phyloP scores from a whole-genome alignment of 2,113 vertebrate species.

The Aythya baeri region DNA sequence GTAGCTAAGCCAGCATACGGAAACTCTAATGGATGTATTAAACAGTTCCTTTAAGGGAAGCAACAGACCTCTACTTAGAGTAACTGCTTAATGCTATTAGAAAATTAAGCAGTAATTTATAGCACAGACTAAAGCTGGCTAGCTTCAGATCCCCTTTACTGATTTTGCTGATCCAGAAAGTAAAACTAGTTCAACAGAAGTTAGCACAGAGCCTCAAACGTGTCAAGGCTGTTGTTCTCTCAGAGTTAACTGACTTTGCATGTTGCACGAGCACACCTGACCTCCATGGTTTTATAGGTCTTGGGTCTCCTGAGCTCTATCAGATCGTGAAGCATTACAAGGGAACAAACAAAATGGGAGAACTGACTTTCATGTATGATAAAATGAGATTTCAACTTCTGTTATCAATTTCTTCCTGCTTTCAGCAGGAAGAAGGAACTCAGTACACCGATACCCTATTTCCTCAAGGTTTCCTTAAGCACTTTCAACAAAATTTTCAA shows the following conservation, averaged over 20 bases:
- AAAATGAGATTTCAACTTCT: background rate
- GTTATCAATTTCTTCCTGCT: background rate
- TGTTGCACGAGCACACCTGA: background rate
- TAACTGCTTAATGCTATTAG: slow-evolving; percentile 32
- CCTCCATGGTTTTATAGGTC: background rate
- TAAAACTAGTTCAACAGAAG: background rate
- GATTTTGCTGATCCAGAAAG: background rate
- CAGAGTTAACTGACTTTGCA: too few relatives aligned
- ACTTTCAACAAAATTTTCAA: background rate
- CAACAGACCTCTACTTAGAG: background rate
- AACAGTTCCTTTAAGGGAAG: background rate
- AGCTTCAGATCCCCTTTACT: background rate
- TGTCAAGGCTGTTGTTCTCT: background rate
- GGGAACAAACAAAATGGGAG: background rate
- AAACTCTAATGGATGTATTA: background rate
- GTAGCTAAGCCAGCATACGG: background rate
- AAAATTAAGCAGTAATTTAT: slow-evolving; percentile 53
- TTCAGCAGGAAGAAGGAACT: background rate
- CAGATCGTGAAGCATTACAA: rapidly evolving
- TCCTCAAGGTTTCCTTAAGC: background rate
- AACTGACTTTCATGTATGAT: background rate
- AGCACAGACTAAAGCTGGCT: background rate
- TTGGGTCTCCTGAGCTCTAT: background rate
- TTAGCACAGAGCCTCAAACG: background rate
- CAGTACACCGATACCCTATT: background rate